Evolutionary conservation across 1,140 invertebrate genomes (phyloP).

Genomic region (Euura saliciscinereae): DNA sequence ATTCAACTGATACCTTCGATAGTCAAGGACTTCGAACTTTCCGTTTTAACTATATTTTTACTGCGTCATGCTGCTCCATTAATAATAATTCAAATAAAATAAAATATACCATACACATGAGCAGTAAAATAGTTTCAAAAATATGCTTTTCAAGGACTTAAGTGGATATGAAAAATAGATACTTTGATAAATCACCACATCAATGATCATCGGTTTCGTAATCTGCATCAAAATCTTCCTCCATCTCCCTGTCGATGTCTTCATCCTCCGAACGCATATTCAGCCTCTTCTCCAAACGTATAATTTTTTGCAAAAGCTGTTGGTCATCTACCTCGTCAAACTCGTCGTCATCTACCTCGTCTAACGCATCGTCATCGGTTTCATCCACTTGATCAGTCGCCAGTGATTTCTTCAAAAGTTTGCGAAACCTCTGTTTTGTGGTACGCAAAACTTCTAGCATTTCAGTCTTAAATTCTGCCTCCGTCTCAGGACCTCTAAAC

Average conservation of each 20-base stretch:
- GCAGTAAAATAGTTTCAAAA: neutral
- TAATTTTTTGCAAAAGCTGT: neutral
- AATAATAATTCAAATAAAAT: neutral
- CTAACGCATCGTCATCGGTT: neutral
- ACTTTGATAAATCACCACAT: neutral
- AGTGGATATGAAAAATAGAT: neutral
- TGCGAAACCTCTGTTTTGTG: neutral
- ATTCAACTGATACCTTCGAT: neutral
- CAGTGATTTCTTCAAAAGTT: slow-evolving; percentile 1
- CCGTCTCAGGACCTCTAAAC: neutral
- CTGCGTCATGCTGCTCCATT: neutral
- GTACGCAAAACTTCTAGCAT: too few species aligned
- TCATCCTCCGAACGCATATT: neutral
- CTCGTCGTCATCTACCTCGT: too few species aligned
- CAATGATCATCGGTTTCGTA: neutral
- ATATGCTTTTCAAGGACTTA: neutral
- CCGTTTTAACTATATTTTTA: neutral
- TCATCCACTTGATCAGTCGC: neutral
- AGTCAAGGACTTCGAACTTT: neutral
- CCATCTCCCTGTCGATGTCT: neutral
- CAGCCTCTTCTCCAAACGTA: neutral
- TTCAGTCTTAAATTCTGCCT: neutral
- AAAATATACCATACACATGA: neutral
- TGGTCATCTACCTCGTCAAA: neutral
- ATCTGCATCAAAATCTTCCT: neutral